Evolutionary conservation across 1,140 invertebrate genomes (phyloP).

Genomic region (Drosophila dunni): DNA sequence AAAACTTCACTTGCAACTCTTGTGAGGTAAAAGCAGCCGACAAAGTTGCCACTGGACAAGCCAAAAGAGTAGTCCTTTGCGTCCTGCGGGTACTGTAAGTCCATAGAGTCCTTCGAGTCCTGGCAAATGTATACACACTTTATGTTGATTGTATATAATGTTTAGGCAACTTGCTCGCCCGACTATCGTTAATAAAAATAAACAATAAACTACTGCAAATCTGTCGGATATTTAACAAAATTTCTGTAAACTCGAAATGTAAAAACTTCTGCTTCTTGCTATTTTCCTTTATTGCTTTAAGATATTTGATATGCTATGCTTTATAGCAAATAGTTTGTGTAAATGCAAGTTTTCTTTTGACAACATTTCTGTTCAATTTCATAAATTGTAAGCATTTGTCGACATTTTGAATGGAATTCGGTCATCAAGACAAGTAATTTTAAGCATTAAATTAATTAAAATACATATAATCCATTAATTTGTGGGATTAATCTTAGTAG

Average conservation of each 20-base stretch:
- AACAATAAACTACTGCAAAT: conserved; percentile 9
- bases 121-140: not conserved
- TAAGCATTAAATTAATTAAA: not conserved
- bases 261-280: not conserved
- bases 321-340: too few relatives aligned
- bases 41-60: conserved; percentile 48
- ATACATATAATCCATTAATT: conserved; percentile 11
- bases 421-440: too few relatives aligned
- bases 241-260: not conserved
- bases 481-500: not conserved
- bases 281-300: not conserved
- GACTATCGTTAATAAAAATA: conserved; percentile 21
- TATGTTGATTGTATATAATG: conserved; percentile 24
- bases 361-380: too few relatives aligned
- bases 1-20: conserved; percentile 23
- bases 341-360: too few relatives aligned
- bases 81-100: too few relatives aligned
- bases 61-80: too few relatives aligned
- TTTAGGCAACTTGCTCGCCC: conserved; percentile 19
- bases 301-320: not conserved
- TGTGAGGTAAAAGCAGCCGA: conserved; percentile 42
- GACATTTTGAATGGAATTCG: too few relatives aligned
- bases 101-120: conserved; percentile 9
- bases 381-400: too few relatives aligned
- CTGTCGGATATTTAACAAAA: conserved; percentile 5